Evolutionary conservation across 2,113 vertebrate genomes (phyloP), one percentile per base, ranked within the genome.

Genomic region (Forbesichthys papilliferus): DNA sequence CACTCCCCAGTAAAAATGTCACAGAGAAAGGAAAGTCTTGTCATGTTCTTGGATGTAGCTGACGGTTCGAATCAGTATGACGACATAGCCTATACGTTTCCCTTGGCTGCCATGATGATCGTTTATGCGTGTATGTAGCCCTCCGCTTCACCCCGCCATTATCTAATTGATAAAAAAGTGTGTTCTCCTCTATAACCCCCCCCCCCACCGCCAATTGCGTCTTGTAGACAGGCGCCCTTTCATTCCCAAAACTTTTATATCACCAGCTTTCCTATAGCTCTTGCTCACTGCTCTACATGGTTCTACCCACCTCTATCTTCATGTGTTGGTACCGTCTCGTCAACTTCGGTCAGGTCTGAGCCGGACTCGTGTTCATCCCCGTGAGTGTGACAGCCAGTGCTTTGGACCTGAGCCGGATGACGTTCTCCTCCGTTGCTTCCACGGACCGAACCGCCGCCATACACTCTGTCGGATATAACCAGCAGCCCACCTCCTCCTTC

Each of bases 301-400:
- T 4, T 48, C 73, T 74, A 87, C 86, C 55, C 78, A 89, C 87
- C 87, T 90, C 74, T 72, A 33, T 61, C 63, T 18, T 81, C 49
- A 49, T 61, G 63, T 76, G 49, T 61, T 18, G 59, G 71, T 54
- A 0, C 59, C 48, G 58, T 70, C 69, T 72, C 66, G 59, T 66
- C 61, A 8, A 55, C 61, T 16, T 34, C 16, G 10, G 53, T 20
- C 63, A 75, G 65, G 3, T 42, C 36, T 42, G 36, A 42, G 36
- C 36, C 36, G 36, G 36, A 8, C 36, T 42, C 36, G 36, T 8
- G 36, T 8, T 42, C 36, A 42, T 42, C 5, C 3, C 36, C 36
- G 36, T 42, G 36, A 57, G 49, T 66, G 42, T 74, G 36, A 42
- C 64, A 76, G 58, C 68, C 4, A 14, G 48, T 61, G 68, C 8